phyloP scores from a whole-genome alignment of 2,888 invertebrate species.

The Apodemia mormo region DNA sequence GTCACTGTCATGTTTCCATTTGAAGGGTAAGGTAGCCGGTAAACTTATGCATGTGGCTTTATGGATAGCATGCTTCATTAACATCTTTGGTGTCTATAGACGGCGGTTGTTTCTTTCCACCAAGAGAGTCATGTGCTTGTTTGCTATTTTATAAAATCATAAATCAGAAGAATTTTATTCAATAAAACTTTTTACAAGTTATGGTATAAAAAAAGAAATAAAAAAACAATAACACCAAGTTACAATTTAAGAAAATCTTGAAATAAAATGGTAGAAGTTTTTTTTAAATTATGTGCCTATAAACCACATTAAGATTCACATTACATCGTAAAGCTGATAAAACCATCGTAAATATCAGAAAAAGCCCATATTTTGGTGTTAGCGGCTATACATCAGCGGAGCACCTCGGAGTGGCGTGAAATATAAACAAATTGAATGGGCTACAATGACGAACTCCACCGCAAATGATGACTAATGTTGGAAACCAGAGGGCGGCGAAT shows the following conservation, averaged over 20 bases:
- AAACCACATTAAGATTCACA: slow-evolving; percentile 63
- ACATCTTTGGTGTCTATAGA: no score
- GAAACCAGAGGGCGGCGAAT: slow-evolving; percentile 35
- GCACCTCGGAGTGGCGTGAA: slow-evolving; percentile 76
- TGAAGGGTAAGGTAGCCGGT: no score
- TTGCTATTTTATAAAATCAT: no score
- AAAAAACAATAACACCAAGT: not conserved
- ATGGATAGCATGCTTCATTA: no score
- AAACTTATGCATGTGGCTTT: no score
- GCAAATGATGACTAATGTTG: slow-evolving; percentile 77
- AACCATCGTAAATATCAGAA: slow-evolving; percentile 72
- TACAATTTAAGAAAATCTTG: not conserved
- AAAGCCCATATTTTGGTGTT: slow-evolving; percentile 75
- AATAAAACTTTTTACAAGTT: no score
- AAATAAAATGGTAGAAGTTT: not conserved
- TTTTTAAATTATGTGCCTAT: slow-evolving; percentile 38
- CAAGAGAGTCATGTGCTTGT: no score
- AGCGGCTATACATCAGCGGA: slow-evolving; percentile 63
- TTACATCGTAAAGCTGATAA: slow-evolving; percentile 55
- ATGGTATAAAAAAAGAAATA: no score
- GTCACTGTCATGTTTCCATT: no score
- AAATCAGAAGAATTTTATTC: no score
- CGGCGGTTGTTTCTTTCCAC: no score
- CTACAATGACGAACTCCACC: slow-evolving; percentile 67
- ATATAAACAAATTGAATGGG: slow-evolving; percentile 80